Percentiles rank a stretch among this genome's conserved stretches.
These are phyloP conservation scores for Perca fluviatilis DNA, from an alignment of 2,113 vertebrate genomes.

Conservation along the genomic window DNA sequence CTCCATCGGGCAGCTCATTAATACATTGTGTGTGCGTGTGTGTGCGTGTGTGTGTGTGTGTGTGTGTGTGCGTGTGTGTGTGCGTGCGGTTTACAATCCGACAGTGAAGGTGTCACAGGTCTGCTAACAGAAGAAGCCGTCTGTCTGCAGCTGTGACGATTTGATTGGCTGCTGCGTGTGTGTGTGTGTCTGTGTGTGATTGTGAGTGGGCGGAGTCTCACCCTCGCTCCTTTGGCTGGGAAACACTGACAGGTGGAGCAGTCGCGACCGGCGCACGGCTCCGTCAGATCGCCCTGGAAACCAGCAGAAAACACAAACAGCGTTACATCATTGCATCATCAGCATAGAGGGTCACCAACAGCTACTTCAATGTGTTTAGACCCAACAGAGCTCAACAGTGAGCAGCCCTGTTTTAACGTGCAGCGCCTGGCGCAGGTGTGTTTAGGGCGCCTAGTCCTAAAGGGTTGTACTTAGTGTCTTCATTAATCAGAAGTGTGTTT, in stretches of 20 bases:
- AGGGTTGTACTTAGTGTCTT: too few relatives aligned
- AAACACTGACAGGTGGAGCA: constrained; percentile 87
- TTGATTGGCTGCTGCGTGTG: constrained; percentile 19
- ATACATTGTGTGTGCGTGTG: not conserved
- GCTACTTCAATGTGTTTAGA: not conserved
- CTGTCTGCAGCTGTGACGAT: constrained; percentile 10
- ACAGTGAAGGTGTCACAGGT: constrained; percentile 23
- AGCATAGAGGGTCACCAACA: not conserved
- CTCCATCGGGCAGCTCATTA: too few relatives aligned
- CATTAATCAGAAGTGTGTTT: too few relatives aligned
- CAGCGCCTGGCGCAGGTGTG: too few relatives aligned
- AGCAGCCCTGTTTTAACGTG: too few relatives aligned
- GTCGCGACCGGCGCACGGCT: constrained; percentile 85
- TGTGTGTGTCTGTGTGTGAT: too few relatives aligned
- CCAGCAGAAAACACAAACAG: constrained; percentile 1
- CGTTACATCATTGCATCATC: not conserved
- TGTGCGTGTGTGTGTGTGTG: not conserved
- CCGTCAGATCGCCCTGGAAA: constrained; percentile 72
- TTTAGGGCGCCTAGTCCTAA: too few relatives aligned
- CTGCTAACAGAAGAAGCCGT: constrained; percentile 7
- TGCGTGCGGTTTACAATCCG: not conserved
- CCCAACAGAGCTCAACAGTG: too few relatives aligned
- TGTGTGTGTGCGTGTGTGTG: not conserved
- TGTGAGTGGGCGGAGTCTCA: constrained; percentile 69
- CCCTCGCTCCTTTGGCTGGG: constrained; percentile 88